Evolutionary conservation across 2,113 vertebrate species (phyloP).

Genomic region (Mirza zaza): DNA sequence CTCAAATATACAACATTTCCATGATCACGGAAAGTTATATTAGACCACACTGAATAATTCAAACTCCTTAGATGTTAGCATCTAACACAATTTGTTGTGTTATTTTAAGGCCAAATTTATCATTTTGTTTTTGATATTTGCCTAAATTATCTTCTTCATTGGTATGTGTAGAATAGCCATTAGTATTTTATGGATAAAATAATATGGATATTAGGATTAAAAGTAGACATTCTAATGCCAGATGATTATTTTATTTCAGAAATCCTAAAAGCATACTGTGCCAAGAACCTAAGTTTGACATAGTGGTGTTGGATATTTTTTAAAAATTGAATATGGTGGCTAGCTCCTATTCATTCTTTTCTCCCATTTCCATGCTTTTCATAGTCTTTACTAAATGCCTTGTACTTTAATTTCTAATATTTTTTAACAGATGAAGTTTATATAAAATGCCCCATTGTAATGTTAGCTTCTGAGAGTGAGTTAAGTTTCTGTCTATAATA

Average conservation of each 20-base stretch:
- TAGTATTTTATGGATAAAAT: conserved; percentile 32
- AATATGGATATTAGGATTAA: not conserved
- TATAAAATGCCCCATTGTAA: conserved; percentile 4
- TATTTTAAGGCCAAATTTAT: conserved; percentile 19
- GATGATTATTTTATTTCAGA: conserved; percentile 38
- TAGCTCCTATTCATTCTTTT: not conserved
- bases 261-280: not conserved
- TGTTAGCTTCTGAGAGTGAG: not conserved
- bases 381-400: conserved; percentile 25
- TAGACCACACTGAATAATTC: not conserved
- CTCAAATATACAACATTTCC: not conserved
- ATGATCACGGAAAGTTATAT: not conserved
- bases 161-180: not conserved
- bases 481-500: conserved; percentile 19
- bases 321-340: not conserved
- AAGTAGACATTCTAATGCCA: not conserved
- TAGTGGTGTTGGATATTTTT: not conserved
- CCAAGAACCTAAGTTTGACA: not conserved
- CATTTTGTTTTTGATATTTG: not conserved
- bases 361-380: not conserved
- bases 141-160: not conserved
- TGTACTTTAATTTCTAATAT: not conserved
- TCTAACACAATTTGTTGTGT: not conserved
- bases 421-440: not conserved
- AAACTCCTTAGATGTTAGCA: not conserved